A percentile compares a stretch with the other conserved stretches of the same genome.
These are phyloP conservation scores for Bubo blakistoni DNA, from an alignment of 2,113 vertebrate species.

Conservation along the genomic window DNA sequence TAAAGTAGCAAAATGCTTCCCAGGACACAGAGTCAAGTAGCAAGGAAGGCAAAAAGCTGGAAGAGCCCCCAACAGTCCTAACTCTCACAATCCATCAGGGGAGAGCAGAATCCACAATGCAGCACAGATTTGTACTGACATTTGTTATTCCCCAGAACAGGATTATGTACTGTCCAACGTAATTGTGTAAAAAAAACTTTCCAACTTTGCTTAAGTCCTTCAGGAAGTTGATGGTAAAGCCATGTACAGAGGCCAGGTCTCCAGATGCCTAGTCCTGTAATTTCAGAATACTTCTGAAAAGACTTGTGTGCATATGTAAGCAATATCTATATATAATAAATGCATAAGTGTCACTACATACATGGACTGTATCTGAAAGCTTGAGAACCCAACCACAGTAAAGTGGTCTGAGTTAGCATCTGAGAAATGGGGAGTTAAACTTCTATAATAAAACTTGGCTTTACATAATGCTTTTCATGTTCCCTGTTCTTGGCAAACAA, in stretches of 20 bases:
- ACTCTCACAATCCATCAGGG: background rate
- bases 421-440: background rate
- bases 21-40: background rate
- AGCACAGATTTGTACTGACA: background rate
- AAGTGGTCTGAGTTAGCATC: background rate
- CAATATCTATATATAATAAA: background rate
- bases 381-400: background rate
- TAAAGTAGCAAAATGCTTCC: background rate
- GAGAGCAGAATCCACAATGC: background rate
- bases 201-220: background rate
- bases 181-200: background rate
- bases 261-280: background rate
- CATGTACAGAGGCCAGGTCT: background rate
- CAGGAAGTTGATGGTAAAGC: background rate
- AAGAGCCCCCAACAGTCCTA: background rate
- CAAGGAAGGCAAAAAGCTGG: background rate
- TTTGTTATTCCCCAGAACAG: background rate
- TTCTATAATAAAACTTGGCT: background rate
- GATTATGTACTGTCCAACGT: background rate
- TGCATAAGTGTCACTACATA: background rate
- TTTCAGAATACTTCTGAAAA: constrained; percentile 1
- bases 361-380: background rate
- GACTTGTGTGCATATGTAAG: background rate
- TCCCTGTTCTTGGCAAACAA: background rate
- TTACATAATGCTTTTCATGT: background rate